A percentile compares a stretch with the other conserved stretches of the same genome.
Conservation (phyloP, 92 coral and sea anemone genomes). For the Bergia sp. region DNA sequence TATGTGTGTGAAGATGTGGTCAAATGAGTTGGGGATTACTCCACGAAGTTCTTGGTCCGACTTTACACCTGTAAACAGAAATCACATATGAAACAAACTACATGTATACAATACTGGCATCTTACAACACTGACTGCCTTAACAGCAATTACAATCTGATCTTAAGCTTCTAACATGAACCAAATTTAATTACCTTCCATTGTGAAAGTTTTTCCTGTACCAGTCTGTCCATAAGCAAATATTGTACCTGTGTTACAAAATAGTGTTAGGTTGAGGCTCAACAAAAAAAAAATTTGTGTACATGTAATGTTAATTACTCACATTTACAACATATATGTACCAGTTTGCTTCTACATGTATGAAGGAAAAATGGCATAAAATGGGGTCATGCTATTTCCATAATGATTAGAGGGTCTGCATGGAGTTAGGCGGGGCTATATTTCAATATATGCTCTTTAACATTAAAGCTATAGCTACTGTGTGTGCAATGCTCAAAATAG, state of each 20-base stretch:
- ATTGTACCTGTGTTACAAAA: constrained; percentile 76
- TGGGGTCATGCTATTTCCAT: no score
- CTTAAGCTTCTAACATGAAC: no score
- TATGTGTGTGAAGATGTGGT: constrained; percentile 97
- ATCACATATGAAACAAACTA: not conserved
- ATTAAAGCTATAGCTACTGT: no score
- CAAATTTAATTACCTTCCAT: constrained; percentile 83
- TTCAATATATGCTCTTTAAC: no score
- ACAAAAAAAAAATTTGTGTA: not conserved
- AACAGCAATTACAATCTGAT: no score
- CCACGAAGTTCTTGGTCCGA: constrained; percentile 87
- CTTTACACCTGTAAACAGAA: constrained; percentile 69
- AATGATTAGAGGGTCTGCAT: no score
- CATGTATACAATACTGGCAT: not conserved
- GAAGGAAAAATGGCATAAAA: no score
- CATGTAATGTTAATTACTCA: no score
- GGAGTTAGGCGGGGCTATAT: no score
- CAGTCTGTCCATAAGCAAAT: constrained; percentile 99
- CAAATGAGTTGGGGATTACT: constrained; percentile 98
- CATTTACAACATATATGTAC: no score
- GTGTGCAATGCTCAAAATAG: no score
- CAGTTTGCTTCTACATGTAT: not conserved
- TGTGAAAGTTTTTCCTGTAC: constrained; percentile 97
- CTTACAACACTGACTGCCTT: not conserved
- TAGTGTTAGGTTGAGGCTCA: not conserved